phyloP scores from a whole-genome alignment of 2,113 vertebrate species.

The Atrichornis clamosus region DNA sequence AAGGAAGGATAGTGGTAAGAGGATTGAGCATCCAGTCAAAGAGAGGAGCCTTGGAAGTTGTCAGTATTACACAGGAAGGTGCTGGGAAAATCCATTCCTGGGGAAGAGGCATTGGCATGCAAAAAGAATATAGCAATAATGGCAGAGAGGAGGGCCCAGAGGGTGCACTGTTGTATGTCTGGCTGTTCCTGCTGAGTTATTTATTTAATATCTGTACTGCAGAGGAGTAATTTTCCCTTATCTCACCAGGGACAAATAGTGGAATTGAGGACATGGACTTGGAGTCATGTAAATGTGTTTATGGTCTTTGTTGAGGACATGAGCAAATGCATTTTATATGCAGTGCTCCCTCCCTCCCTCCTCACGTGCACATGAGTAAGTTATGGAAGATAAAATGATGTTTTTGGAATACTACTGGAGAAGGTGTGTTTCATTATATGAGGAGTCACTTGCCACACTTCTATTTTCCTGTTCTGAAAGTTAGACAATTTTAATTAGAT shows the following conservation, averaged over 20 bases:
- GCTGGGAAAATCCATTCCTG: background rate
- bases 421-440: background rate
- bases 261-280: background rate
- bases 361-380: background rate
- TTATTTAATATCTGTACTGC: background rate
- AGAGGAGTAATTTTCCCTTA: background rate
- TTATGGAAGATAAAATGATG: background rate
- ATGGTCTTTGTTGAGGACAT: background rate
- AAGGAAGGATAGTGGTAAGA: background rate
- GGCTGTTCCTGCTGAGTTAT: background rate
- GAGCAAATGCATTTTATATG: background rate
- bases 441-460: background rate
- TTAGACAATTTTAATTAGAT: background rate
- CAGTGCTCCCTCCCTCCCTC: background rate
- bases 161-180: background rate
- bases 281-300: background rate
- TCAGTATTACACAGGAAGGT: background rate
- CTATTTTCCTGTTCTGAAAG: background rate
- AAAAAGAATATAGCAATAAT: background rate
- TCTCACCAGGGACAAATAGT: background rate
- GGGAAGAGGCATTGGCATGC: background rate
- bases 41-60: background rate
- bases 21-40: fast-evolving
- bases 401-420: background rate
- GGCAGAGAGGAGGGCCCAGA: background rate